These are phyloP conservation scores for Poeciliopsis turneri DNA, from an alignment of 2,797 vertebrate species.

Conservation along the genomic window DNA sequence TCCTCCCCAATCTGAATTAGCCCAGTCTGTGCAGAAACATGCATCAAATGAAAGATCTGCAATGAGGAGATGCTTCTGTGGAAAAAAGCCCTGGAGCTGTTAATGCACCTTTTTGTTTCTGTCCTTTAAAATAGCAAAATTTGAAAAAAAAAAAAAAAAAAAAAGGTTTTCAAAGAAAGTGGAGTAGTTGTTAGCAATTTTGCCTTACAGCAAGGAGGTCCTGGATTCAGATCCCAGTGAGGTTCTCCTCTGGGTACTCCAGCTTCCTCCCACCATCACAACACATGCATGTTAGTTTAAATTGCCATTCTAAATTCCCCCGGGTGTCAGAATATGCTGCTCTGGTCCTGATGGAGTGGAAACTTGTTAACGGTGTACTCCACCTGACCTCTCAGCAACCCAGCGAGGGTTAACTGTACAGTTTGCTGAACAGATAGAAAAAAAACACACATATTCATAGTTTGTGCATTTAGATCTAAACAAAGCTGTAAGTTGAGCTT, in stretches of 20 bases:
- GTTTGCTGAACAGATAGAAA: background rate
- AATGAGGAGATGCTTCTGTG: background rate
- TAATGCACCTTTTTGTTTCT: background rate
- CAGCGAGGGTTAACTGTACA: background rate
- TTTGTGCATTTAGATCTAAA: background rate
- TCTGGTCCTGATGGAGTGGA: background rate
- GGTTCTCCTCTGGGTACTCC: background rate
- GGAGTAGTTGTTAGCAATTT: background rate
- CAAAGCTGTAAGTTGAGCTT: background rate
- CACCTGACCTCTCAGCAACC: background rate
- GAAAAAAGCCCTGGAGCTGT: background rate
- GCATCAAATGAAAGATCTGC: background rate
- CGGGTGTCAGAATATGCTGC: background rate
- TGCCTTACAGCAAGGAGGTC: background rate
- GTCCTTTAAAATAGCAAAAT: background rate
- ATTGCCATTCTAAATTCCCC: background rate
- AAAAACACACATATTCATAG: background rate
- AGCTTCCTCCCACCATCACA: background rate
- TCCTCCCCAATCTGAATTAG: constrained; percentile 87
- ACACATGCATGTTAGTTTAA: background rate
- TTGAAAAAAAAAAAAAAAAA: background rate
- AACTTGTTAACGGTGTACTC: background rate
- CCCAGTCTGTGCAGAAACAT: constrained; percentile 81
- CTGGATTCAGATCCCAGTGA: background rate
- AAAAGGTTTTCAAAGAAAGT: background rate